These are phyloP conservation scores for Nipponia nippon DNA, from an alignment of 2,113 vertebrate genomes.

Conservation along the genomic window DNA sequence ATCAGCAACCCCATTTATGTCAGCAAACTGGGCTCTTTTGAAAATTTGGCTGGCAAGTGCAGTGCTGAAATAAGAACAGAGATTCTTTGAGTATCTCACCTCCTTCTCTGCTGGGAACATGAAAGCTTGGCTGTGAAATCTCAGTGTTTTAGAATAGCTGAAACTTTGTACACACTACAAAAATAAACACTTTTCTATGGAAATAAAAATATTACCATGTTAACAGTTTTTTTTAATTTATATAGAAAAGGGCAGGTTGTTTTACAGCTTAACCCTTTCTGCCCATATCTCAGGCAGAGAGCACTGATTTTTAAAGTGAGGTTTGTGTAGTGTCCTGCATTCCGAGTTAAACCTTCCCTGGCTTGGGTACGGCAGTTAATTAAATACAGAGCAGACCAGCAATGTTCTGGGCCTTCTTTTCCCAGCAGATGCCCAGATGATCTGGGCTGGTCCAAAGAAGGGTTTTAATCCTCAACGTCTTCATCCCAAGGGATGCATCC, in stretches of 20 bases:
- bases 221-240: background rate
- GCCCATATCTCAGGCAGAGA: background rate
- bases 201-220: background rate
- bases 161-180: background rate
- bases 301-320: background rate
- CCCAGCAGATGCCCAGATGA: background rate
- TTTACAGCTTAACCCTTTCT: background rate
- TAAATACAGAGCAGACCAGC: background rate
- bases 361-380: background rate
- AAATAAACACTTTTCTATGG: background rate
- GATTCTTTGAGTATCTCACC: slow-evolving; percentile 50
- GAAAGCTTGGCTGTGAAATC: slow-evolving; percentile 37
- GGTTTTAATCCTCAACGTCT: background rate
- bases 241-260: background rate
- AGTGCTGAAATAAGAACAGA: slow-evolving; percentile 33
- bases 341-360: background rate
- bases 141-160: slow-evolving; percentile 20
- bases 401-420: background rate
- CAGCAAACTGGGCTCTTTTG: slow-evolving; percentile 17
- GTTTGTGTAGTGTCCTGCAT: background rate
- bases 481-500: background rate
- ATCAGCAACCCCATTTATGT: slow-evolving; percentile 26
- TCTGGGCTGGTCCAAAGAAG: background rate
- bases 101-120: slow-evolving; percentile 39
- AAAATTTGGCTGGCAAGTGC: slow-evolving; percentile 35